phyloP scores from a whole-genome alignment of 2,797 vertebrate species.

The Sebastes matsubarae region DNA sequence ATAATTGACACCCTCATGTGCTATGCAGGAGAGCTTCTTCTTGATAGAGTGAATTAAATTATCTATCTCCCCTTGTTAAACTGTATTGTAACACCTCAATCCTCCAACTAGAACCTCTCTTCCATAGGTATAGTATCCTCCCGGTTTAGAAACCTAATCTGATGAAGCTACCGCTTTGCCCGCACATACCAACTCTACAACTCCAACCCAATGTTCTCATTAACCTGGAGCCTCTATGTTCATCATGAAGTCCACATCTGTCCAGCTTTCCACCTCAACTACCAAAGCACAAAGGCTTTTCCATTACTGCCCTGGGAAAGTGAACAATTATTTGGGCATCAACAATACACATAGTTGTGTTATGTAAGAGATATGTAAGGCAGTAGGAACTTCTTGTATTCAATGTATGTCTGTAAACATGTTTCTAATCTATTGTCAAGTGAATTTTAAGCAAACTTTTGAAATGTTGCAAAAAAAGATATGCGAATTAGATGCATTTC shows the following conservation, averaged over 20 bases:
- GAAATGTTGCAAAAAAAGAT: too few relatives aligned
- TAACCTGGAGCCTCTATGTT: slow-evolving; percentile 66
- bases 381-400: slow-evolving; percentile 51
- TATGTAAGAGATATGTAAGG: slow-evolving; percentile 37
- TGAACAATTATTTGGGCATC: slow-evolving; percentile 69
- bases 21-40: background rate
- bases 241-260: slow-evolving; percentile 70
- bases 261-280: slow-evolving; percentile 79
- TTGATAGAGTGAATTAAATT: background rate
- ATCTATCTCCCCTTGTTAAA: background rate
- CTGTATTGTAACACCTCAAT: background rate
- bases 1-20: background rate
- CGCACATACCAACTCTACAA: background rate
- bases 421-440: too few relatives aligned
- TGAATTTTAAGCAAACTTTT: too few relatives aligned
- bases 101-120: background rate
- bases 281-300: slow-evolving; percentile 81
- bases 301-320: slow-evolving; percentile 78
- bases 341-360: slow-evolving; percentile 52
- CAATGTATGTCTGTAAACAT: background rate
- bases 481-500: too few relatives aligned
- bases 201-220: slow-evolving; percentile 32
- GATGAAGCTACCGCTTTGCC: background rate
- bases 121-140: too few relatives aligned
- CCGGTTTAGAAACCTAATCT: background rate